A percentile compares a stretch with the other conserved stretches of the same genome.
These are phyloP conservation scores for Plemyria rubiginata DNA, from an alignment of 2,888 invertebrate genomes.

Conservation along the genomic window DNA sequence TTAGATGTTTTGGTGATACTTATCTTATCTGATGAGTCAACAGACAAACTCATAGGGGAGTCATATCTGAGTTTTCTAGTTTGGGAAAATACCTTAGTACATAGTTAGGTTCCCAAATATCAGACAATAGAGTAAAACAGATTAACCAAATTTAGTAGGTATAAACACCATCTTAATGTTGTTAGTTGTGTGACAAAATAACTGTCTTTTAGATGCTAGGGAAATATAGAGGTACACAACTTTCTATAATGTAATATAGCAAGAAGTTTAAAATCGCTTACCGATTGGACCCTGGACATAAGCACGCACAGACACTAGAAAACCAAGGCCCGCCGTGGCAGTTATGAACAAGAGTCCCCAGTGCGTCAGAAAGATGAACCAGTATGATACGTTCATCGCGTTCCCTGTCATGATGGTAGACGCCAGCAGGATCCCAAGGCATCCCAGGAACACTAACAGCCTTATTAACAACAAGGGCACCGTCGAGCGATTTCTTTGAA, in stretches of 20 bases:
- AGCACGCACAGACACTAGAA: conserved; percentile 56
- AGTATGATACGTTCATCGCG: conserved; percentile 44
- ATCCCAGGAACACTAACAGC: conserved; percentile 59
- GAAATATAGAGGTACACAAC: too few relatives aligned
- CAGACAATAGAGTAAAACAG: too few relatives aligned
- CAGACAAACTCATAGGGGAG: not conserved
- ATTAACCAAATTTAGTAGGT: too few relatives aligned
- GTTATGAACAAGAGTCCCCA: conserved; percentile 70
- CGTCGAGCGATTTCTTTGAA: conserved; percentile 60
- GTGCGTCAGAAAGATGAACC: conserved; percentile 74
- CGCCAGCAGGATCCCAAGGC: conserved; percentile 57
- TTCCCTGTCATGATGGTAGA: conserved; percentile 53
- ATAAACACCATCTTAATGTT: too few relatives aligned
- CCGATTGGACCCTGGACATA: conserved; percentile 59
- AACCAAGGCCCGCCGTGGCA: conserved; percentile 58
- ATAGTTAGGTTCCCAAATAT: too few relatives aligned
- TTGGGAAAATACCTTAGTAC: not conserved
- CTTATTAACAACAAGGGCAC: conserved; percentile 61
- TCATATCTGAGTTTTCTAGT: not conserved
- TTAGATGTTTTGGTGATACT: not conserved
- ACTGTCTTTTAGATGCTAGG: too few relatives aligned
- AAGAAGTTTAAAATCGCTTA: conserved; percentile 48
- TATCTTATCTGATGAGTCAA: conserved; percentile 1
- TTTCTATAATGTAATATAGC: too few relatives aligned
- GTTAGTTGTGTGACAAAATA: too few relatives aligned